phyloP scores from a whole-genome alignment of 2,797 vertebrate species.

The Cyclura pinguis region DNA sequence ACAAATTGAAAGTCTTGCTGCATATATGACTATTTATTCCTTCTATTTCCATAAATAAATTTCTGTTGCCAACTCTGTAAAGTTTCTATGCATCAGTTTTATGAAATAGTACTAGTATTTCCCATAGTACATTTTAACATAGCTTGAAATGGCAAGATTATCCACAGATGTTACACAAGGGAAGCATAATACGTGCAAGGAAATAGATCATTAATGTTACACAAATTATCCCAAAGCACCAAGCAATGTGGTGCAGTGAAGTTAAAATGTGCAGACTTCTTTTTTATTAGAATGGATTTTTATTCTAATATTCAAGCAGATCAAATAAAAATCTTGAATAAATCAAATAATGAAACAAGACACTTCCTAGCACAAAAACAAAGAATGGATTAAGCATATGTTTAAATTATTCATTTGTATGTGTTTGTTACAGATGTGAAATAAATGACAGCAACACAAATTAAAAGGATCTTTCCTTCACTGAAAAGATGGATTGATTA shows the following conservation, averaged over 20 bases:
- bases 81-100: conserved; percentile 13
- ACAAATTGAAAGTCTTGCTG: conserved; percentile 21
- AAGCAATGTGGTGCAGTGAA: conserved; percentile 43
- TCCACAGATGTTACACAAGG: conserved; percentile 4
- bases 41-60: conserved; percentile 38
- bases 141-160: conserved; percentile 37
- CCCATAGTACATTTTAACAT: conserved; percentile 33
- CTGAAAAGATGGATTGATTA: conserved; percentile 34
- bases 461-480: conserved; percentile 30
- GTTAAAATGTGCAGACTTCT: conserved; percentile 33
- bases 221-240: conserved; percentile 43
- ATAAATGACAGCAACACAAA: conserved; percentile 49
- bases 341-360: conserved; percentile 52
- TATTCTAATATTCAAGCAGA: conserved; percentile 46
- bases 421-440: conserved; percentile 44
- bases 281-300: conserved; percentile 57
- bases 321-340: conserved; percentile 51
- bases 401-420: conserved; percentile 54
- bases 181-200: conserved; percentile 44
- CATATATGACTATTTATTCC: conserved; percentile 23
- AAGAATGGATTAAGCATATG: conserved; percentile 38
- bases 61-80: conserved; percentile 7
- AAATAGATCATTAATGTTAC: conserved; percentile 34
- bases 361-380: conserved; percentile 26
- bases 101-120: conserved; percentile 27